A percentile compares a stretch with the other conserved stretches of the same genome.
These are phyloP conservation scores for Enteromius anoplus DNA, from an alignment of 2,797 vertebrate species.

Conservation along the genomic window DNA sequence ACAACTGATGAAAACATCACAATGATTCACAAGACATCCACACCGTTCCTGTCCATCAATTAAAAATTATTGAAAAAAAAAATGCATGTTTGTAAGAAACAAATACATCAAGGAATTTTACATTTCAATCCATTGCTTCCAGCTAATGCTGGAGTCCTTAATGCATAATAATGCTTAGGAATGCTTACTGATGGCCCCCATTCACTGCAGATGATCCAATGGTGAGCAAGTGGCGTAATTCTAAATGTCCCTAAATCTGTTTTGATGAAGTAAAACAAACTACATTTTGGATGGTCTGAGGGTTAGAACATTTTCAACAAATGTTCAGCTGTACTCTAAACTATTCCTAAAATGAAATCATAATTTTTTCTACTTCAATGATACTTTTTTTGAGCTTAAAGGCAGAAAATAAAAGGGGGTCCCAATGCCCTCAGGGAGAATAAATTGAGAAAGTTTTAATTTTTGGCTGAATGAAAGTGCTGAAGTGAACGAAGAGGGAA, in stretches of 20 bases:
- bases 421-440: background rate
- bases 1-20: background rate
- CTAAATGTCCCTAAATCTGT: background rate
- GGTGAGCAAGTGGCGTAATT: background rate
- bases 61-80: background rate
- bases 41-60: background rate
- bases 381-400: background rate
- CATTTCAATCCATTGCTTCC: background rate
- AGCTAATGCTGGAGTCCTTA: background rate
- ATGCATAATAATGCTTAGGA: background rate
- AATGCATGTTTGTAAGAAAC: background rate
- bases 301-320: background rate
- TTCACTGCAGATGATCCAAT: background rate
- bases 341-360: background rate
- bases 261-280: background rate
- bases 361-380: background rate
- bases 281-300: background rate
- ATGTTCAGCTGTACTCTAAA: background rate
- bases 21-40: background rate
- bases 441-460: background rate
- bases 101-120: background rate
- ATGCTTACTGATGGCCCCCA: background rate
- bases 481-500: slow-evolving; percentile 25
- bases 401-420: background rate
- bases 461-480: background rate